phyloP scores from a whole-genome alignment of 2,797 vertebrate genomes.

The Sparidentex hasta region DNA sequence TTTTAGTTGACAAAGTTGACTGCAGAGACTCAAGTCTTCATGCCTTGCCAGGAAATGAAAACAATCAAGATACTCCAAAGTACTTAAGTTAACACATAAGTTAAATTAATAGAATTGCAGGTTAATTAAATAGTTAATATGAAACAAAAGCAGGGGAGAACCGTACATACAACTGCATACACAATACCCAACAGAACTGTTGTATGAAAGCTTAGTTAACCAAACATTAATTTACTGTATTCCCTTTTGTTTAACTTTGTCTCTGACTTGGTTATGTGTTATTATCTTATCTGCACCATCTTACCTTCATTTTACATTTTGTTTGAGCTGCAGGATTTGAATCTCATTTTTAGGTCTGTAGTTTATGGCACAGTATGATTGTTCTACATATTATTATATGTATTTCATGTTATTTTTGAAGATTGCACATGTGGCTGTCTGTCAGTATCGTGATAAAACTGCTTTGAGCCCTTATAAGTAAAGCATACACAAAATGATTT shows the following conservation, averaged over 20 bases:
- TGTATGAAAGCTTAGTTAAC: slow-evolving; percentile 33
- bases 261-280: slow-evolving; percentile 6
- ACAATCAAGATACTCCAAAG: not conserved
- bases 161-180: not conserved
- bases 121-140: slow-evolving; percentile 9
- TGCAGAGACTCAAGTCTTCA: not conserved
- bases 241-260: slow-evolving; percentile 5
- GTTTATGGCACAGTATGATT: not conserved
- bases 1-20: not conserved
- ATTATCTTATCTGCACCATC: not conserved
- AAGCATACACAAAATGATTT: not conserved
- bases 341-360: not conserved
- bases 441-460: slow-evolving; percentile 8
- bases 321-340: slow-evolving; percentile 21
- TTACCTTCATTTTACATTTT: not conserved
- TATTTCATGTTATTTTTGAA: not conserved
- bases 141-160: not conserved
- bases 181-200: slow-evolving; percentile 13
- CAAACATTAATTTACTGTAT: slow-evolving; percentile 4
- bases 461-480: not conserved
- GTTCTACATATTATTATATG: slow-evolving; percentile 5
- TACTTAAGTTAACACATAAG: not conserved
- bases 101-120: not conserved
- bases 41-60: not conserved
- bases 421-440: slow-evolving; percentile 13